Conservation (phyloP, 2,113 vertebrate genomes). For the Nothocercus julius region DNA sequence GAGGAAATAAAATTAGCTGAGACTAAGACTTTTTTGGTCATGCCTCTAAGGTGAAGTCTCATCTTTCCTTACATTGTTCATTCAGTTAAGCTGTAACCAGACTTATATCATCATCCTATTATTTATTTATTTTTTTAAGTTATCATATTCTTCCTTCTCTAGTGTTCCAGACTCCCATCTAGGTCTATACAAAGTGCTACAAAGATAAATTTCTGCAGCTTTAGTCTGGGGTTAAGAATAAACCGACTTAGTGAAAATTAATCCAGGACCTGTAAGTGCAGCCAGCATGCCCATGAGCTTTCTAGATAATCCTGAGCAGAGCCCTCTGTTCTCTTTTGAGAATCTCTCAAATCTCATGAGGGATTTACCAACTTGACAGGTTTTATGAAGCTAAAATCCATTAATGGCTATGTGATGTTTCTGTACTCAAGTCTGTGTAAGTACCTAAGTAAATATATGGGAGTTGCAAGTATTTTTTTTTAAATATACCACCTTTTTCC, state of each 20-base stretch:
- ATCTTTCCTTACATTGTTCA: neutral
- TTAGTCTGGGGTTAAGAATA: neutral
- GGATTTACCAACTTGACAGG: neutral
- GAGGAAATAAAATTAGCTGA: neutral
- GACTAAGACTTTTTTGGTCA: neutral
- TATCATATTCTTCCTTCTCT: neutral
- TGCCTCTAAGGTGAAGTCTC: neutral
- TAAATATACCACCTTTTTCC: fast-evolving
- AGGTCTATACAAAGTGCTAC: neutral
- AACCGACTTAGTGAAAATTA: neutral
- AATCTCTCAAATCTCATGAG: neutral
- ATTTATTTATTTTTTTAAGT: neutral
- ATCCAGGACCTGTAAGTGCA: neutral
- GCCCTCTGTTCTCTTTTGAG: neutral
- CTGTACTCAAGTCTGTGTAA: neutral
- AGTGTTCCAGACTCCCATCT: neutral
- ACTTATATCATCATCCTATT: neutral
- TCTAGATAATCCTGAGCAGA: neutral
- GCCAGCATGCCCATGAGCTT: neutral
- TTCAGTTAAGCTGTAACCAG: neutral
- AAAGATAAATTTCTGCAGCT: neutral
- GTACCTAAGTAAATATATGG: neutral
- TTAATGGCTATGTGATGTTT: neutral
- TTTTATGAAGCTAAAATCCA: slow-evolving; percentile 26
- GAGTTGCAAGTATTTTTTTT: neutral